Evolutionary conservation across 2,797 vertebrate species (phyloP).

Genomic region (Astyanax mexicanus): DNA sequence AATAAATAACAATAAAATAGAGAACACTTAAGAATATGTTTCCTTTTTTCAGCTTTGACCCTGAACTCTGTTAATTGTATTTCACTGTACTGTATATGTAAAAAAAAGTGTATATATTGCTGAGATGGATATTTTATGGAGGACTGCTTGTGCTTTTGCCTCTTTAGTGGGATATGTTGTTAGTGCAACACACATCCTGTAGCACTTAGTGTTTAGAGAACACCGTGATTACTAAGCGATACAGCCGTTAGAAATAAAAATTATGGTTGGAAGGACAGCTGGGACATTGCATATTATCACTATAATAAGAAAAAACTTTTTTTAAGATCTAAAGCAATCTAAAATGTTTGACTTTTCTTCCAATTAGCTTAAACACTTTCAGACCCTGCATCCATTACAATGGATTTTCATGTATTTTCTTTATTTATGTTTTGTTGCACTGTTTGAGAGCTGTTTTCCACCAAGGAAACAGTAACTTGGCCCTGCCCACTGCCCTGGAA

Average conservation of each 20-base stretch:
- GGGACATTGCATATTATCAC: neutral
- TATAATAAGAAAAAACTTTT: too few species aligned
- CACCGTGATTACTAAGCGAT: neutral
- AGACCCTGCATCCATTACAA: too few species aligned
- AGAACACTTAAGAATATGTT: neutral
- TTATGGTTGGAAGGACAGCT: neutral
- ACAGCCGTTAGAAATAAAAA: constrained; percentile 9
- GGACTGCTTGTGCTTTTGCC: neutral
- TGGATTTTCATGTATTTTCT: too few species aligned
- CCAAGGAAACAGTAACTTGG: too few species aligned
- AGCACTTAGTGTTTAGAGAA: constrained; percentile 3
- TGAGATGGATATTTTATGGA: neutral
- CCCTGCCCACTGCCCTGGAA: too few species aligned
- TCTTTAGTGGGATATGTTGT: constrained; percentile 16
- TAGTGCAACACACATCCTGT: constrained; percentile 22
- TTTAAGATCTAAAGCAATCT: too few species aligned
- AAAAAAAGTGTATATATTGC: neutral
- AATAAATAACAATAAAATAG: neutral
- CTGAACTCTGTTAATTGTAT: neutral
- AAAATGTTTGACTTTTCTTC: too few species aligned
- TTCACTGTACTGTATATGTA: too few species aligned
- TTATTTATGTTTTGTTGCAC: too few species aligned
- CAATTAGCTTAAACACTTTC: too few species aligned
- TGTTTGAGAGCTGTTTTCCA: too few species aligned
- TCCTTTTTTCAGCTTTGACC: neutral